Percentiles rank a stretch among this genome's conserved stretches.
Conservation (phyloP, 2,113 vertebrate species). For the Scopus umbretta region DNA sequence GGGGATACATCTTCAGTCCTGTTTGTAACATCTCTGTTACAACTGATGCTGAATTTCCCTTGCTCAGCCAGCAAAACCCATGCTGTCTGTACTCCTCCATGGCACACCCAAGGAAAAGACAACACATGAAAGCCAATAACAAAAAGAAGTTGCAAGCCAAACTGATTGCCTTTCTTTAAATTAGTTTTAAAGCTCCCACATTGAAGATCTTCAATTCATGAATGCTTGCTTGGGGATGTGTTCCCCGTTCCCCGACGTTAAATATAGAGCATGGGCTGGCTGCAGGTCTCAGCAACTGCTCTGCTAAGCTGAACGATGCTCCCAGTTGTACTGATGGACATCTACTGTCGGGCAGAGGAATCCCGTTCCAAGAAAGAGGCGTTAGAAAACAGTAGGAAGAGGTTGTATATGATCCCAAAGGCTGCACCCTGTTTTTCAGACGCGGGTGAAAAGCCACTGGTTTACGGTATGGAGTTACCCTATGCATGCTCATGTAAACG, state of each 20-base stretch:
- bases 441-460: not conserved
- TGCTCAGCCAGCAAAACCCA: not conserved
- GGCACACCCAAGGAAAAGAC: not conserved
- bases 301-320: not conserved
- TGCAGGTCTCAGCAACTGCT: not conserved
- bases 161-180: not conserved
- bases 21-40: not conserved
- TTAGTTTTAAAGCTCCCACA: not conserved
- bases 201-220: not conserved
- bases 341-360: not conserved
- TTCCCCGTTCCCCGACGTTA: not conserved
- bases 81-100: not conserved
- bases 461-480: not conserved
- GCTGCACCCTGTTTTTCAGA: not conserved
- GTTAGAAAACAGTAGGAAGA: not conserved
- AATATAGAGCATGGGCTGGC: not conserved
- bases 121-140: not conserved
- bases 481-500: rapidly evolving
- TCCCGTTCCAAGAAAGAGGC: not conserved
- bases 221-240: not conserved
- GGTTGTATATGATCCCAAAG: not conserved
- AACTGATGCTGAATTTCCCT: not conserved
- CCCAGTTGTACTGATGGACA: not conserved
- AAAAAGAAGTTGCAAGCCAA: not conserved
- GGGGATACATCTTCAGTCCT: not conserved